Evolutionary conservation across 2,888 invertebrate genomes (phyloP).

Genomic region (Gastracanthus pulcherrimus): DNA sequence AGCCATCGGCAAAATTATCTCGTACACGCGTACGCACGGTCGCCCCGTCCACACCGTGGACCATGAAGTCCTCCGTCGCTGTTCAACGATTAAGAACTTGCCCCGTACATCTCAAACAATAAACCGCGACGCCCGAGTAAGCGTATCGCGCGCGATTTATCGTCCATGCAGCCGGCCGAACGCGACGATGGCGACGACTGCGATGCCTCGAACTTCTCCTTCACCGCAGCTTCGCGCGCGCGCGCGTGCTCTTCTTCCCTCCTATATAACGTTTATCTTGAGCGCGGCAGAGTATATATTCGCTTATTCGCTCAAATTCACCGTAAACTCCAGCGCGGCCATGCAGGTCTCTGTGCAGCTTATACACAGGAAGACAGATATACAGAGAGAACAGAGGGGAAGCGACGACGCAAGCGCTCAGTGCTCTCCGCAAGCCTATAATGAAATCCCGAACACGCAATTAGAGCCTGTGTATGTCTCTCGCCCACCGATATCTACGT

Average conservation of each 20-base stretch:
- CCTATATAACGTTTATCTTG: background rate
- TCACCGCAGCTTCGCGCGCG: too few species aligned
- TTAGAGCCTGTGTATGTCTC: background rate
- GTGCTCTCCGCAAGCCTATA: background rate
- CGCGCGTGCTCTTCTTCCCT: background rate
- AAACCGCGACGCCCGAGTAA: too few species aligned
- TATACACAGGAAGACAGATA: too few species aligned
- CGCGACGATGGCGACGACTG: too few species aligned
- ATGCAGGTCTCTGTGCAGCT: too few species aligned
- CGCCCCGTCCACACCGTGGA: background rate
- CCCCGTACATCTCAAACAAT: background rate
- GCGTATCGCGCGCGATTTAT: background rate
- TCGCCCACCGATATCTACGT: too few species aligned
- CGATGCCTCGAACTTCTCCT: background rate
- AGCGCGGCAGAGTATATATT: background rate
- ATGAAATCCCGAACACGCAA: background rate
- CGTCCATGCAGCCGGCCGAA: background rate
- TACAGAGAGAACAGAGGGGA: background rate
- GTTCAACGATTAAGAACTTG: too few species aligned
- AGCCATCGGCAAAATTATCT: background rate
- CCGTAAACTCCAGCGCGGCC: too few species aligned
- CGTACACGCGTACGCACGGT: background rate
- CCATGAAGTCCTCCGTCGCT: too few species aligned
- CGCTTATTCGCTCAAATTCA: background rate
- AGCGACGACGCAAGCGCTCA: background rate